Evolutionary conservation across 2,888 invertebrate species (phyloP), one percentile per base, ranked within the genome.

Genomic region (Leptarthrus brevirostris): DNA sequence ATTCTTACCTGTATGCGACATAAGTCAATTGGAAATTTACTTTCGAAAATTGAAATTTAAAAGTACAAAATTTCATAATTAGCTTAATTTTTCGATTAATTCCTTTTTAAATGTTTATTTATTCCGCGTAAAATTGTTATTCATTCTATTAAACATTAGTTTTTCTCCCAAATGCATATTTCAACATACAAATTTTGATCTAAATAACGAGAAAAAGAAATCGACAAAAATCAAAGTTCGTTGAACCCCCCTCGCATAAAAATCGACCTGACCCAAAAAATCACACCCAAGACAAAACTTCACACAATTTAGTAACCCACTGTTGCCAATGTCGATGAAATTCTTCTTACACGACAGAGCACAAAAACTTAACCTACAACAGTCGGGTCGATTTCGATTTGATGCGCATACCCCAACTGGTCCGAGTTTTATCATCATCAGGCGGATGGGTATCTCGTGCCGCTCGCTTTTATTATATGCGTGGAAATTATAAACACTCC

Each of bases 271-370:
- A 69, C 69, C 69, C 52, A 69, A 69, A 69, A 69, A 49, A 34
- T 49, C 52, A 52, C 52, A 69, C 69, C 52, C 69, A 69, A 69
- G 49, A 52, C 64, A 47, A 69, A 69, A 34, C 18, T 30, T 52
- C 69, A 34, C 52, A 52, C 52, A 69, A 69, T 69, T 69, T 69
- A 69, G 34, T 69, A 69, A 69, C 69, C 69, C 69, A 69, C 69
- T 69, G 69, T 69, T 69, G 52, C 30, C 52, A 69, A 52, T 69
- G 52, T 12, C 52, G 52, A 69, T 69, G 52, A 69, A 69, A 69
- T 69, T 52, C 49, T 49, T 69, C 30, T 52, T 52, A 20, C 52
- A 52, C 30, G 34, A 69, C 69, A 52, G 52, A 22, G 52, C 14
- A 69, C 10, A 69, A 69, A 69, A 69, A 52, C 18, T 52, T 34